Percentiles rank a stretch among this genome's conserved stretches.
phyloP scores from a whole-genome alignment of 2,888 invertebrate genomes.

The Phoenoteleia sp. region DNA sequence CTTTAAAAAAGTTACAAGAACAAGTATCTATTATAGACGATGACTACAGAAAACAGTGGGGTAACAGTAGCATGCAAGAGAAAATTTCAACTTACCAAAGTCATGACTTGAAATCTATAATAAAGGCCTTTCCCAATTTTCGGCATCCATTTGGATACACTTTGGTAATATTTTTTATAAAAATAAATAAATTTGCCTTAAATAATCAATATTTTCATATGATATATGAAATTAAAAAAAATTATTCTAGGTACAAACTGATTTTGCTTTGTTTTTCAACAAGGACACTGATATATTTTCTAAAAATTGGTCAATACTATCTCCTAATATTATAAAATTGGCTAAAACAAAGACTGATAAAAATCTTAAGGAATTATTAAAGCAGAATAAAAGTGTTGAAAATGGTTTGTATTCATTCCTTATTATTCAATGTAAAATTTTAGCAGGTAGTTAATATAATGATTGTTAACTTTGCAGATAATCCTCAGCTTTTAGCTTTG shows the following conservation, averaged over 20 bases:
- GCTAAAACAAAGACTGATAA: slow-evolving; percentile 30
- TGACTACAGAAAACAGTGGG: slow-evolving; percentile 18
- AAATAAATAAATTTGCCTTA: no score
- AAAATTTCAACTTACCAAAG: slow-evolving; percentile 14
- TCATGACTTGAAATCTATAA: background rate
- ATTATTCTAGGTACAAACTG: slow-evolving; percentile 8
- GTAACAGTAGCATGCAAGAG: slow-evolving; percentile 21
- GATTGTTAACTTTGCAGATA: slow-evolving; percentile 11
- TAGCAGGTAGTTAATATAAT: background rate
- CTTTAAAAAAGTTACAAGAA: slow-evolving; percentile 29
- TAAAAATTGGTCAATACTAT: background rate
- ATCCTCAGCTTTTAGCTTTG: slow-evolving; percentile 19
- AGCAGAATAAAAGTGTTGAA: slow-evolving; percentile 4
- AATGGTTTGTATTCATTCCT: background rate
- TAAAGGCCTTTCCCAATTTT: background rate
- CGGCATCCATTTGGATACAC: slow-evolving; percentile 32
- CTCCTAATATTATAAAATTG: slow-evolving; percentile 20
- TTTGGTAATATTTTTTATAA: slow-evolving; percentile 14
- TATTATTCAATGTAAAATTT: background rate
- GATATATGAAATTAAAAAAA: no score
- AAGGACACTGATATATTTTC: background rate
- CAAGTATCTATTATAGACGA: slow-evolving; percentile 38
- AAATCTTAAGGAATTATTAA: slow-evolving; percentile 19
- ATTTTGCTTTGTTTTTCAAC: slow-evolving; percentile 8
- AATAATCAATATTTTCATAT: no score